phyloP scores from a whole-genome alignment of 64 coral and sea anemone genomes.

The Actinia equina region DNA sequence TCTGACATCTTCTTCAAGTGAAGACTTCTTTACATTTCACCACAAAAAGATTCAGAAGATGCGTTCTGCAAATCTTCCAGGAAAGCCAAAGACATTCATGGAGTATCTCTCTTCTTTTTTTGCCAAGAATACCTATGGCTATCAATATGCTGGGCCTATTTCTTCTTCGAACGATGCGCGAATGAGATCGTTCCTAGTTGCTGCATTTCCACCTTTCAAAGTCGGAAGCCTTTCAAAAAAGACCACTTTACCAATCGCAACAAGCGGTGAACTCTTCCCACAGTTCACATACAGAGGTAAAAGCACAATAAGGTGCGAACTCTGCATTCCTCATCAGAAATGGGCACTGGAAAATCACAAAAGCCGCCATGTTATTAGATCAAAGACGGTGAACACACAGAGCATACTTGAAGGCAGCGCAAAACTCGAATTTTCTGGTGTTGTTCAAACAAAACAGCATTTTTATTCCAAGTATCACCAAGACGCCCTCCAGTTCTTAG shows the following conservation, averaged over 20 bases:
- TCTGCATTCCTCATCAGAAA: slow-evolving; percentile 13
- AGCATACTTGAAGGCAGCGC: slow-evolving; percentile 38
- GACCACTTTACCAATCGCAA: neutral
- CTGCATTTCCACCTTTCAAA: slow-evolving; percentile 8
- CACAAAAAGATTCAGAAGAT: slow-evolving; percentile 4
- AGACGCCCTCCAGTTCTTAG: slow-evolving; percentile 16
- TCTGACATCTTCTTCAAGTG: neutral
- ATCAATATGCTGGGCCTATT: slow-evolving; percentile 13
- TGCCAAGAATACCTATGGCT: neutral
- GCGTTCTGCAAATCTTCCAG: slow-evolving; percentile 13
- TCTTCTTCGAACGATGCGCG: neutral
- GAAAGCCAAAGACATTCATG: slow-evolving; percentile 20
- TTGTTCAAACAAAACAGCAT: slow-evolving; percentile 38
- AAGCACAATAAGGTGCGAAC: slow-evolving; percentile 1
- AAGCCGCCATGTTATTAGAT: neutral
- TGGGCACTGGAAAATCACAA: slow-evolving; percentile 14
- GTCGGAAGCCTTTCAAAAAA: slow-evolving; percentile 10
- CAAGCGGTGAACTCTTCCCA: slow-evolving; percentile 1
- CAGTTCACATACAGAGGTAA: slow-evolving; percentile 6
- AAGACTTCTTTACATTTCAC: neutral
- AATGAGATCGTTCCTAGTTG: slow-evolving; percentile 21
- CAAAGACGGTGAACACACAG: slow-evolving; percentile 29
- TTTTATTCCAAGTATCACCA: slow-evolving; percentile 28
- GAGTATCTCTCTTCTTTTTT: slow-evolving; percentile 19
- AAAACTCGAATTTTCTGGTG: slow-evolving; percentile 34